Base-by-base conservation (phyloP, 92 coral and sea anemone genomes). In the Zoanthus gigantus region DNA sequence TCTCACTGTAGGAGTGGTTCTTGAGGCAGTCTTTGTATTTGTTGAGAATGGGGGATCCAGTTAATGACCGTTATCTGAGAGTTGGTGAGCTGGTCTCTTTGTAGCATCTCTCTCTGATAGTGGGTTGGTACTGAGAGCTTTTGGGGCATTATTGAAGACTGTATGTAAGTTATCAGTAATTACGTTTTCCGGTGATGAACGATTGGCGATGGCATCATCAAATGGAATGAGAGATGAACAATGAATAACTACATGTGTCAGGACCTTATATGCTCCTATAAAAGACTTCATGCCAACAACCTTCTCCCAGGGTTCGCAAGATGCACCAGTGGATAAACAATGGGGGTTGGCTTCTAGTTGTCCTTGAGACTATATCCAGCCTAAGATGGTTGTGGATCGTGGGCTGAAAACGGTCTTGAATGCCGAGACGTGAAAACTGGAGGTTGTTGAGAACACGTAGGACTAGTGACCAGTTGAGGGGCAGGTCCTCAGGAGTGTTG, bases 101-200 rank as follows among this genome's bases (percentile, higher is more conserved):
- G 92, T 9, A 77, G 87, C 87, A 90, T 87, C 86, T 90, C 61
- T 90, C 88, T 10, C 90, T 80, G 85, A 80, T 80, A 30, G 85
- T 48, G 37, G 5, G 85, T 57, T 52, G 45, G 77, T 80, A 2
- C 44, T 10, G 74, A 80, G 85, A 23, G 23, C 72, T 23, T 6
- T 34, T 57, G 58, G 85, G 74, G 77, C 85, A 34, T 80, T 80
- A 7, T 2, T 52, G 28, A 81, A 63, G 12, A 77, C 37, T 45
- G 3, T 52, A 18, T 57, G 74, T 18, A 56, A n/a, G 0, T 23
- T 42, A 31, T 81, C 86, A 5, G 76, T 81, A 23, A 14, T 15
- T 15, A 81, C 66, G 48, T 16, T 42, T 81, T 81, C 86, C 72
- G 18, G 86, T 10, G 86, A 23, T 23, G 23, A 23, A 23, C 23